Conservation (phyloP, 2,113 vertebrate genomes). For the zebrafish (Danio rerio) region DNA sequence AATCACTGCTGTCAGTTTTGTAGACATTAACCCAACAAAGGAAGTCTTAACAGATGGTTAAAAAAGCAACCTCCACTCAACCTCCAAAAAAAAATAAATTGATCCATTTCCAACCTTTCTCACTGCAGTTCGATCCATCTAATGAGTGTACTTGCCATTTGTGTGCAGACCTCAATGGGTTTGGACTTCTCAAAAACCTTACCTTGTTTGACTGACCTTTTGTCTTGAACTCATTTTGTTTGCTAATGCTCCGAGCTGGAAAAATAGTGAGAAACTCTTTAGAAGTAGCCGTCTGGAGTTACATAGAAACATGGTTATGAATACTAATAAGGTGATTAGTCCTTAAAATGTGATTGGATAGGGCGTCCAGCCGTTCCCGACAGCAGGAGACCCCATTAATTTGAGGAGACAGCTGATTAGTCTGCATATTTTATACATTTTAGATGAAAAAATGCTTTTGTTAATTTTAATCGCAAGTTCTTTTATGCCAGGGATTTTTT, state of each 20-base stretch:
- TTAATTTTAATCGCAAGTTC: constrained; percentile 5
- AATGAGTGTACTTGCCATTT: background rate
- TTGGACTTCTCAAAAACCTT: background rate
- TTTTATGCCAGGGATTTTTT: background rate
- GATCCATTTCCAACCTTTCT: background rate
- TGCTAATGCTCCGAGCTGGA: constrained; percentile 13
- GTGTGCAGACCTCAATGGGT: background rate
- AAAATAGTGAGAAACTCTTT: constrained; percentile 2
- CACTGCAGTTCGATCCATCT: background rate
- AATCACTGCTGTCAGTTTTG: no score
- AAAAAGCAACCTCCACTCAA: no score
- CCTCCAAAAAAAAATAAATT: background rate
- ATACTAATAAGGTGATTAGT: constrained; percentile 15
- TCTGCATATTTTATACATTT: background rate
- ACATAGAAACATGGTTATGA: background rate
- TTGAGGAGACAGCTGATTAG: constrained; percentile 22
- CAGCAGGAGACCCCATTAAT: constrained; percentile 1
- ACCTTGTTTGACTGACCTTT: background rate
- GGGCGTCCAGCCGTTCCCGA: background rate
- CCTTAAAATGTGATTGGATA: constrained; percentile 13
- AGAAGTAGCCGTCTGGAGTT: background rate
- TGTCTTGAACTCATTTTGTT: constrained; percentile 5
- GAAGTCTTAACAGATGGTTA: no score
- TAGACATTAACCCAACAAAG: no score
- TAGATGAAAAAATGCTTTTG: background rate